These are phyloP conservation scores for Oligia strigilis DNA, from an alignment of 2,888 invertebrate genomes.

Conservation along the genomic window DNA sequence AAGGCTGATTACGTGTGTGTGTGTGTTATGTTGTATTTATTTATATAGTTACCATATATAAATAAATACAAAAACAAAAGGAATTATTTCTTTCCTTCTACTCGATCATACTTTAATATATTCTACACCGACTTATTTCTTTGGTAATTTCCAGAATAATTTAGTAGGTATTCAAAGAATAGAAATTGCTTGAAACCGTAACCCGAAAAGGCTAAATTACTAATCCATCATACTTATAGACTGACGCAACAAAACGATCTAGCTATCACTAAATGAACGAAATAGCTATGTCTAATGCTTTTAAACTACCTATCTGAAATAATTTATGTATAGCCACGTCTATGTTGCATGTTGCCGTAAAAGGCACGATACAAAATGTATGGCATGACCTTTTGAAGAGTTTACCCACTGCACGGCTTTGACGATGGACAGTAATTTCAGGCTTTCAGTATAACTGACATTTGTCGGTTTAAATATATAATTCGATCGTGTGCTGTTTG, in stretches of 20 bases:
- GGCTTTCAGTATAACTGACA: slow-evolving; percentile 26
- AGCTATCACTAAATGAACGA: slow-evolving; percentile 45
- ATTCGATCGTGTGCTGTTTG: neutral
- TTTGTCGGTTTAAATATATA: slow-evolving; percentile 36
- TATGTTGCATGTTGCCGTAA: slow-evolving; percentile 41
- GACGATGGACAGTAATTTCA: slow-evolving; percentile 23
- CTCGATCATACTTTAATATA: neutral
- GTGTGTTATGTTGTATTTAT: no score
- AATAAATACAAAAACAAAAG: no score
- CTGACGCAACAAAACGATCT: slow-evolving; percentile 14
- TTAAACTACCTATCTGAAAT: slow-evolving; percentile 40
- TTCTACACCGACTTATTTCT: neutral
- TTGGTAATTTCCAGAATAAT: slow-evolving; percentile 4
- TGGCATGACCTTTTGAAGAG: slow-evolving; percentile 48
- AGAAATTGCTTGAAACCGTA: slow-evolving; percentile 11
- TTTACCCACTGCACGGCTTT: slow-evolving; percentile 11
- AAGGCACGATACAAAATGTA: slow-evolving; percentile 56
- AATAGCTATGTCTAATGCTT: slow-evolving; percentile 36
- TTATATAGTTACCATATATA: no score
- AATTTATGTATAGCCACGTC: slow-evolving; percentile 47
- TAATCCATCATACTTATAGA: slow-evolving; percentile 51
- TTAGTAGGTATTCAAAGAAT: slow-evolving; percentile 12
- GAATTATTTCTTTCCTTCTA: no score
- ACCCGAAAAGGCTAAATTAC: slow-evolving; percentile 23
- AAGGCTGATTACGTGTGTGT: no score